These are phyloP conservation scores for Tupaia chinensis DNA, from an alignment of 2,113 vertebrate genomes.

Conservation along the genomic window DNA sequence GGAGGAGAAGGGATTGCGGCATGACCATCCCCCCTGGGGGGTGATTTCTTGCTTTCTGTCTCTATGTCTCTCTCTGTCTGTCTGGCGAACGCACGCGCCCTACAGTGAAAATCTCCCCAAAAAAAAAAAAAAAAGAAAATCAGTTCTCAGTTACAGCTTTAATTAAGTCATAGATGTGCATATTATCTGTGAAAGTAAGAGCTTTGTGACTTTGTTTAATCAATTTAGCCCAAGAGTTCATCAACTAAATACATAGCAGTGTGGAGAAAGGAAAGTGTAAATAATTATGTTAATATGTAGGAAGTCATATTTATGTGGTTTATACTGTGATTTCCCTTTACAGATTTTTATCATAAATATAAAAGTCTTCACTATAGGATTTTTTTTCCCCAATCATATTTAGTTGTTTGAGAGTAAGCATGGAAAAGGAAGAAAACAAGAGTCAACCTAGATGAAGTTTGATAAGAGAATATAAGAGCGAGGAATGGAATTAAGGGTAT, in stretches of 20 bases:
- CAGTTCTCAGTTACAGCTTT: neutral
- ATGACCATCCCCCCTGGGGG: no score
- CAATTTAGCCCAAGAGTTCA: slow-evolving; percentile 29
- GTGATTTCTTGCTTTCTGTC: no score
- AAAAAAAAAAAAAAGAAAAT: no score
- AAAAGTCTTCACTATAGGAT: neutral
- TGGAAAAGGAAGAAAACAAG: neutral
- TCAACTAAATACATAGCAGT: neutral
- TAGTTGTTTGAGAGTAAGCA: neutral
- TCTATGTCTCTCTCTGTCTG: no score
- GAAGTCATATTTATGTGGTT: slow-evolving; percentile 12
- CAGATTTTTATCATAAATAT: neutral
- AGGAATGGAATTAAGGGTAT: neutral
- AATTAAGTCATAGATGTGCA: neutral
- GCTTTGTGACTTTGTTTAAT: slow-evolving; percentile 1
- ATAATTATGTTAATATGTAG: neutral
- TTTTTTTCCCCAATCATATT: neutral
- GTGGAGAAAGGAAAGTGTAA: neutral
- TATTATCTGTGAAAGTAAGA: neutral
- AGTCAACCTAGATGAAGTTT: neutral
- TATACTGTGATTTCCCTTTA: neutral
- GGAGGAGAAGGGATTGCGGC: no score
- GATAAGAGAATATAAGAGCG: neutral
- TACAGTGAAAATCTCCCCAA: no score
- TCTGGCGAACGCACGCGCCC: no score